Conservation (phyloP, 2,797 vertebrate species). For the Pipistrellus pipistrellus region DNA sequence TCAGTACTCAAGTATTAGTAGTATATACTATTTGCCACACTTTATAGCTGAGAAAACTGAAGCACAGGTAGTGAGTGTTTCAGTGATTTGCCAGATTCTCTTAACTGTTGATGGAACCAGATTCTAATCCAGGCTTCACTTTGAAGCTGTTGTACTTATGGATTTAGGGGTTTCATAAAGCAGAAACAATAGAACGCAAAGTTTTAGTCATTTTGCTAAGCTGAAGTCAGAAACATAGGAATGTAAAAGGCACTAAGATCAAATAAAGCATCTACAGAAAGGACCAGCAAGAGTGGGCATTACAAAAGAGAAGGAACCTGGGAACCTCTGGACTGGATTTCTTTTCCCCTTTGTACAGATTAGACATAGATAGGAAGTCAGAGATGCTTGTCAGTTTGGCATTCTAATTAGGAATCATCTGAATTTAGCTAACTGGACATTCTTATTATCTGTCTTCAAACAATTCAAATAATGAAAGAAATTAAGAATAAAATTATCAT, state of each 20-base stretch:
- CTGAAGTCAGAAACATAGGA: conserved; percentile 35
- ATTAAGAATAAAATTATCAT: conserved; percentile 49
- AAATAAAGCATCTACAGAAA: conserved; percentile 4
- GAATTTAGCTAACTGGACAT: neutral
- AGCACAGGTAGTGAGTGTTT: neutral
- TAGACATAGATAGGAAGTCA: neutral
- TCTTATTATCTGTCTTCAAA: conserved; percentile 27
- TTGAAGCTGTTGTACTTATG: neutral
- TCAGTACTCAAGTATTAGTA: neutral
- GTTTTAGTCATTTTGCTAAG: conserved; percentile 49
- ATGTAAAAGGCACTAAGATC: neutral
- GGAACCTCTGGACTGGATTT: neutral
- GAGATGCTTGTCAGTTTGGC: neutral
- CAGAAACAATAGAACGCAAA: conserved; percentile 51
- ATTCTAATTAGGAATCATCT: conserved; percentile 22
- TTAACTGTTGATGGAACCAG: neutral
- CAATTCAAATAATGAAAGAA: conserved; percentile 28
- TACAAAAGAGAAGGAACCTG: neutral
- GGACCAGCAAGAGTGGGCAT: neutral
- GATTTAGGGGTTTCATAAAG: conserved; percentile 47
- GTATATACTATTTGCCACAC: neutral
- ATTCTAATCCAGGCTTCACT: conserved; percentile 38
- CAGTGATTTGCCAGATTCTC: neutral
- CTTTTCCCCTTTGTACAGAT: conserved; percentile 12
- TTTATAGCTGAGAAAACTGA: neutral